phyloP scores from a whole-genome alignment of 2,113 vertebrate species.

The Periophthalmus modestus region DNA sequence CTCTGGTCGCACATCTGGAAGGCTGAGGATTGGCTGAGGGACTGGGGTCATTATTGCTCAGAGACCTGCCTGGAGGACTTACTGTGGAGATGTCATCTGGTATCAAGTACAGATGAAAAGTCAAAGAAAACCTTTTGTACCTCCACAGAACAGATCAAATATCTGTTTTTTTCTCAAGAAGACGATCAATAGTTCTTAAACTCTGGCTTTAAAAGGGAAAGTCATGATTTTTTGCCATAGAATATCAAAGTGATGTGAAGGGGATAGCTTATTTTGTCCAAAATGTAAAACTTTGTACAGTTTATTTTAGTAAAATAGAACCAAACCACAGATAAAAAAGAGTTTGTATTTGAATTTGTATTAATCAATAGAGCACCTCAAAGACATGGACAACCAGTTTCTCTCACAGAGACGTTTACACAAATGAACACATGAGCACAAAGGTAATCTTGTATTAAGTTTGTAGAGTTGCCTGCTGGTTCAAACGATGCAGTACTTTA shows the following conservation, averaged over 20 bases:
- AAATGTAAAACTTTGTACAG: conserved; percentile 14
- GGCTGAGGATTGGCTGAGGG: conserved; percentile 31
- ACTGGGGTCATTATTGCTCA: conserved; percentile 11
- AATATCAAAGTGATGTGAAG: neutral
- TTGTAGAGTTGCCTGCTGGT: conserved; percentile 30
- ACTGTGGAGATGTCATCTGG: neutral
- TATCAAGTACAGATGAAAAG: conserved; percentile 6
- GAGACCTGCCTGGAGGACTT: conserved; percentile 26
- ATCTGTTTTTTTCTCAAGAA: neutral
- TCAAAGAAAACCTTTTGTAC: conserved; percentile 5
- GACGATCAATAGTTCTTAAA: neutral
- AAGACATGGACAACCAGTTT: neutral
- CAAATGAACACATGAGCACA: neutral
- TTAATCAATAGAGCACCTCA: conserved; percentile 5
- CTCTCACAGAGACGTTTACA: neutral
- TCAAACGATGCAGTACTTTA: conserved; percentile 3
- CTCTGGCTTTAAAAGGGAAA: conserved; percentile 2
- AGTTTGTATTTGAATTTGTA: conserved; percentile 34
- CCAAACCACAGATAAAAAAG: neutral
- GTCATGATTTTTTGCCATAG: neutral
- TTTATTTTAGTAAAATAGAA: conserved; percentile 25
- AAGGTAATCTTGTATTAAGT: neutral
- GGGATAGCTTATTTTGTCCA: conserved; percentile 30
- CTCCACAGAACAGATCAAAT: neutral
- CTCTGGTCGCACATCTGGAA: conserved; percentile 58